Conservation (phyloP, 2,113 vertebrate genomes). For the Mormoops blainvillei region DNA sequence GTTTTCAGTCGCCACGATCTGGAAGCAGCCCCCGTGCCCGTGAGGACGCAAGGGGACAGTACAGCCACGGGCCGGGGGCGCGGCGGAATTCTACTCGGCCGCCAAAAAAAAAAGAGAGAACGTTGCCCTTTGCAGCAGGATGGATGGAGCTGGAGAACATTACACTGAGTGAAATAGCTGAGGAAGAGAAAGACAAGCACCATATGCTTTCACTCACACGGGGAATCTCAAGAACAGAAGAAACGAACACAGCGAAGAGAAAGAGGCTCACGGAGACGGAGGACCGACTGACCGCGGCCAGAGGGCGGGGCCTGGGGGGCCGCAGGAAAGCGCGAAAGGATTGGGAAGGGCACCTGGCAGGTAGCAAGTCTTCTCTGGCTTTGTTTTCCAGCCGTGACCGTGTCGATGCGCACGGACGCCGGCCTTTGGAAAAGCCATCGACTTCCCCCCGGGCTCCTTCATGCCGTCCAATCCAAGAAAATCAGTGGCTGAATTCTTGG, state of each 20-base stretch:
- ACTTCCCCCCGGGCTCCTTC: too few relatives aligned
- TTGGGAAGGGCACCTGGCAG: too few relatives aligned
- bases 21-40: not conserved
- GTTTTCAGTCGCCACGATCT: not conserved
- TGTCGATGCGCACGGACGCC: not conserved
- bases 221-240: fast-evolving
- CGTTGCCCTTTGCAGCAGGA: fast-evolving
- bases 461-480: not conserved
- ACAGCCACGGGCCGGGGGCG: fast-evolving
- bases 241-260: not conserved
- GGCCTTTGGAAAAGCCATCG: not conserved
- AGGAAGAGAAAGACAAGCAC: not conserved
- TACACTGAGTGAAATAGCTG: too few relatives aligned
- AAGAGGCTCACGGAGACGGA: fast-evolving
- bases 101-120: too few relatives aligned
- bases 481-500: not conserved
- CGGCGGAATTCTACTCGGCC: not conserved
- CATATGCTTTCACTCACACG: not conserved
- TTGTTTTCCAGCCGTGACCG: not conserved
- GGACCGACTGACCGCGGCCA: not conserved
- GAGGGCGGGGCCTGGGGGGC: not conserved
- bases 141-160: fast-evolving
- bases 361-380: not conserved
- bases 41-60: fast-evolving
- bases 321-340: too few relatives aligned